Percentiles rank a stretch among this genome's conserved stretches.
Conservation (phyloP, 1,140 invertebrate genomes). For the Onthophagus taurus region DNA sequence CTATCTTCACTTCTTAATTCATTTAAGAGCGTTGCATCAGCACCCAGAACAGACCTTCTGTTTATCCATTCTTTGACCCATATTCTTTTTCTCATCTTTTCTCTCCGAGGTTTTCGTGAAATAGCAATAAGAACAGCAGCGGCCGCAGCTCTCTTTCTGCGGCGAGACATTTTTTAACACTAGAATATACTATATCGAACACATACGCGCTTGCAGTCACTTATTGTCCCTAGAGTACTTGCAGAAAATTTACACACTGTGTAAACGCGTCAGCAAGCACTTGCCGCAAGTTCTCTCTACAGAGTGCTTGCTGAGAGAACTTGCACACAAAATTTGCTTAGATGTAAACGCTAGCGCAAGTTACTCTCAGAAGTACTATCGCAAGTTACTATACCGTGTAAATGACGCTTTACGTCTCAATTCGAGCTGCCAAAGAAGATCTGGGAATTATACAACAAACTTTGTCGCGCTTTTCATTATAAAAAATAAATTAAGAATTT, state of each 20-base stretch:
- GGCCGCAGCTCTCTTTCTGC: slow-evolving; percentile 6
- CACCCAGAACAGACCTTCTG: background rate
- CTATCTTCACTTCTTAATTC: slow-evolving; percentile 5
- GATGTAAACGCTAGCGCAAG: slow-evolving; percentile 5
- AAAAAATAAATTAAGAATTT: no score
- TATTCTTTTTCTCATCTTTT: slow-evolving; percentile 1
- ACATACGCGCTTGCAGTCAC: background rate
- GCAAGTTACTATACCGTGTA: no score
- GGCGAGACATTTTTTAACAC: background rate
- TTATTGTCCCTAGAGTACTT: background rate
- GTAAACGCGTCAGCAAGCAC: background rate
- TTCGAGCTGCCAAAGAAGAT: no score
- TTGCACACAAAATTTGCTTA: slow-evolving; percentile 1
- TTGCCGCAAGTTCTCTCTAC: background rate
- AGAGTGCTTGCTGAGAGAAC: background rate
- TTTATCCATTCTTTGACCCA: slow-evolving; percentile 2
- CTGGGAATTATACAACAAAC: no score
- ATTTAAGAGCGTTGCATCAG: background rate
- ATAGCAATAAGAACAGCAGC: slow-evolving; percentile 6
- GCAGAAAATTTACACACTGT: no score
- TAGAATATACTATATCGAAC: slow-evolving; percentile 1
- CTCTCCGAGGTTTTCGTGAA: slow-evolving; percentile 4
- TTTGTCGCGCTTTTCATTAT: no score
- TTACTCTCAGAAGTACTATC: no score
- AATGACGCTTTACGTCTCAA: no score